These are phyloP conservation scores for Diplogasteroides magnus DNA, from an alignment of 1,140 invertebrate genomes.

Conservation along the genomic window DNA sequence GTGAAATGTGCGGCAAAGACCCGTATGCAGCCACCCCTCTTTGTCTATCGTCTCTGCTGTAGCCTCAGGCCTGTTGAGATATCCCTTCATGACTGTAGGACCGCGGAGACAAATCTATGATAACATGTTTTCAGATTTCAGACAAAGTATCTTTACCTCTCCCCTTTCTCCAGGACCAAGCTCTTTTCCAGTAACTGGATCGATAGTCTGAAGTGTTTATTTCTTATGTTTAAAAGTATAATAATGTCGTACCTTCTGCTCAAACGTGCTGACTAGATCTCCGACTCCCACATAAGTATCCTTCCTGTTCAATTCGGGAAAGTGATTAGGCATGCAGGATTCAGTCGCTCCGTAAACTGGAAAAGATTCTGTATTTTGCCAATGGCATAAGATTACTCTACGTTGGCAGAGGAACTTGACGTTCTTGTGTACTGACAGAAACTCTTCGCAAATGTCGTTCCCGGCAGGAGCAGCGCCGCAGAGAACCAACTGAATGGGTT, in stretches of 20 bases:
- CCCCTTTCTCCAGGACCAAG: background rate
- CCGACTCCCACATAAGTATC: background rate
- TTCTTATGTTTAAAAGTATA: background rate
- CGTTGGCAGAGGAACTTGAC: slow-evolving; percentile 4
- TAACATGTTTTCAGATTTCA: slow-evolving; percentile 13
- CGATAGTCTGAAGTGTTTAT: background rate
- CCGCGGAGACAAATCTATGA: slow-evolving; percentile 53
- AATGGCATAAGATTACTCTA: background rate
- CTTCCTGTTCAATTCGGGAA: background rate
- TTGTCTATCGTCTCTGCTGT: slow-evolving; percentile 65
- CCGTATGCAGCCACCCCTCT: slow-evolving; percentile 71
- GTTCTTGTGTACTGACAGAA: background rate
- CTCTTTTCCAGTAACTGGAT: background rate
- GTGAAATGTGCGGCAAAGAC: no score
- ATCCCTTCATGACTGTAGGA: slow-evolving; percentile 62
- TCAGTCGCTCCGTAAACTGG: slow-evolving; percentile 6
- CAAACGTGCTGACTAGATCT: background rate
- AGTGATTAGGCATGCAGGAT: background rate
- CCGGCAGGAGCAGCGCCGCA: slow-evolving; percentile 6
- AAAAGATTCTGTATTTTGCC: background rate
- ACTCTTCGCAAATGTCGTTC: slow-evolving; percentile 5
- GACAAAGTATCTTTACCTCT: background rate
- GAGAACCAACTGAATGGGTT: slow-evolving; percentile 6
- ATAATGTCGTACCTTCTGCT: background rate
- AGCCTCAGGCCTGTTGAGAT: slow-evolving; percentile 68